Conservation (phyloP, 2,113 vertebrate genomes). For the Dipodomys spectabilis region DNA sequence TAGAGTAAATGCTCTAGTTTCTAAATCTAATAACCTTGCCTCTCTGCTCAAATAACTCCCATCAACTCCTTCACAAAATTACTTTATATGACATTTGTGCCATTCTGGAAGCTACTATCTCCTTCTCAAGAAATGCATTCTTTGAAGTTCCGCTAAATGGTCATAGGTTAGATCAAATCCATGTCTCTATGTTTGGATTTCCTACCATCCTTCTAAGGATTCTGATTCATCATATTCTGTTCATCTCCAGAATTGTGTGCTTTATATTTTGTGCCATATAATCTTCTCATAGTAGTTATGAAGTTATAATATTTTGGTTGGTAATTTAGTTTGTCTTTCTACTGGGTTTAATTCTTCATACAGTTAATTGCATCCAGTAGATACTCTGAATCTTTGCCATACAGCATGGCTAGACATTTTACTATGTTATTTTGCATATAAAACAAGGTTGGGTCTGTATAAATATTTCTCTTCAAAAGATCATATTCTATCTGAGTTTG, state of each 20-base stretch:
- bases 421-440: neutral
- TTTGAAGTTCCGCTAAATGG: neutral
- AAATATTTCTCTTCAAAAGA: conserved; percentile 7
- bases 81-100: neutral
- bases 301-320: neutral
- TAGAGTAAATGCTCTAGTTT: neutral
- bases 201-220: neutral
- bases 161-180: neutral
- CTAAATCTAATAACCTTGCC: neutral
- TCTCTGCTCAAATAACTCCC: neutral
- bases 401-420: neutral
- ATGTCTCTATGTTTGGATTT: neutral
- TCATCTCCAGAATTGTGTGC: neutral
- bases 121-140: neutral
- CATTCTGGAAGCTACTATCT: neutral
- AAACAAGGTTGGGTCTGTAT: neutral
- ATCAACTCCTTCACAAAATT: neutral
- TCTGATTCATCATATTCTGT: neutral
- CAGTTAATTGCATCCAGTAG: neutral
- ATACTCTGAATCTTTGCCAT: neutral
- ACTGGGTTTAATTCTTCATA: neutral
- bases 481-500: neutral
- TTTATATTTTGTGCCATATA: neutral
- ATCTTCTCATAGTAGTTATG: neutral
- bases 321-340: neutral